A percentile compares a stretch with the other conserved stretches of the same genome.
Evolutionary conservation across 2,113 vertebrate species (phyloP).

Genomic region (Nothobranchius furzeri): DNA sequence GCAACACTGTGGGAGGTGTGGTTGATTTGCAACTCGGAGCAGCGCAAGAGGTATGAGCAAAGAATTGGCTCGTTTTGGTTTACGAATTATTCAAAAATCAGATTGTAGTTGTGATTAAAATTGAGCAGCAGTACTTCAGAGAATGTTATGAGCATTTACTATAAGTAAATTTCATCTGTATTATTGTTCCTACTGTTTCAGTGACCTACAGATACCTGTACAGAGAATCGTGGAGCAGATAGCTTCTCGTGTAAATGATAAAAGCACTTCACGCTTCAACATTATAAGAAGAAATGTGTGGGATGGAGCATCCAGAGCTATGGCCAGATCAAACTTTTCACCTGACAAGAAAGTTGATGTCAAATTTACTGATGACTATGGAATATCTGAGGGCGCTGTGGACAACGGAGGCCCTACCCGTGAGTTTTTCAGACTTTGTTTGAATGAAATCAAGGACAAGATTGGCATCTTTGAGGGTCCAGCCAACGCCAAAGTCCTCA

Average conservation of each 20-base stretch:
- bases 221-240: constrained; percentile 14
- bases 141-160: not conserved
- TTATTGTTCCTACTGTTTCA: constrained; percentile 4
- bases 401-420: constrained; percentile 25
- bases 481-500: constrained; percentile 10
- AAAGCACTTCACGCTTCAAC: constrained; percentile 15
- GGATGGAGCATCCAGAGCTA: constrained; percentile 30
- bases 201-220: constrained; percentile 17
- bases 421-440: constrained; percentile 21
- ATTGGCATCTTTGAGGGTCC: constrained; percentile 28
- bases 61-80: too few species aligned
- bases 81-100: too few species aligned
- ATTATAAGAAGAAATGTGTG: constrained; percentile 28
- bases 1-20: too few species aligned
- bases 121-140: too few species aligned
- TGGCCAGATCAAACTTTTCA: constrained; percentile 15
- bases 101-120: too few species aligned
- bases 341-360: constrained; percentile 14
- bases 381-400: constrained; percentile 22
- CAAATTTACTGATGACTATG: constrained; percentile 33
- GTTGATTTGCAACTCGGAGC: too few species aligned
- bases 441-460: constrained; percentile 17
- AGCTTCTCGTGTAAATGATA: constrained; percentile 3
- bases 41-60: too few species aligned
- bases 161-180: not conserved